Percentiles rank a stretch among this genome's conserved stretches.
These are phyloP conservation scores for Australoheros facetus DNA, from an alignment of 2,797 vertebrate species.

Conservation along the genomic window DNA sequence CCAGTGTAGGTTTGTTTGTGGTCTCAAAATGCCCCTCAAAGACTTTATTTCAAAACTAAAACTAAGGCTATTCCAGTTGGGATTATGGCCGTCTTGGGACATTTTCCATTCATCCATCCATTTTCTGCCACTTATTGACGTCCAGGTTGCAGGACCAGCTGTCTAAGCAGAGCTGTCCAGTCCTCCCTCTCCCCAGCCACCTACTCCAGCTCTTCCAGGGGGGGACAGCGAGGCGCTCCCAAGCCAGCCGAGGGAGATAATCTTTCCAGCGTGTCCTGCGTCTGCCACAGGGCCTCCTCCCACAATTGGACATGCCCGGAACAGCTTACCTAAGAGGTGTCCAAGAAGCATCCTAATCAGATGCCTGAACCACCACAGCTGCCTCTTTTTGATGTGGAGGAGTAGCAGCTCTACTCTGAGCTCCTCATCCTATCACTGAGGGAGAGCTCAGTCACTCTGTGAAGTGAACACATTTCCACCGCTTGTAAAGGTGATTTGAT, in stretches of 20 bases:
- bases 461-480: not conserved
- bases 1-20: too few species aligned
- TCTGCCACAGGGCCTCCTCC: not conserved
- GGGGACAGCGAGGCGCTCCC: too few species aligned
- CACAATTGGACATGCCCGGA: not conserved
- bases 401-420: not conserved
- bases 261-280: not conserved
- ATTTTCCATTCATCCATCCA: too few species aligned
- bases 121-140: too few species aligned
- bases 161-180: too few species aligned
- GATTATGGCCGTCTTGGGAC: too few species aligned
- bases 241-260: not conserved
- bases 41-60: too few species aligned
- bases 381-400: not conserved
- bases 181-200: too few species aligned
- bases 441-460: not conserved
- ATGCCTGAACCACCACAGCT: not conserved
- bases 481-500: not conserved
- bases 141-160: too few species aligned
- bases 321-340: not conserved
- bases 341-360: not conserved
- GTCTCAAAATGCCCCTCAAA: too few species aligned
- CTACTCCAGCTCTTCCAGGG: too few species aligned
- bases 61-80: too few species aligned
- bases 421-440: not conserved